These are phyloP conservation scores for Xiphophorus maculatus DNA, from an alignment of 2,113 vertebrate species.

Conservation along the genomic window DNA sequence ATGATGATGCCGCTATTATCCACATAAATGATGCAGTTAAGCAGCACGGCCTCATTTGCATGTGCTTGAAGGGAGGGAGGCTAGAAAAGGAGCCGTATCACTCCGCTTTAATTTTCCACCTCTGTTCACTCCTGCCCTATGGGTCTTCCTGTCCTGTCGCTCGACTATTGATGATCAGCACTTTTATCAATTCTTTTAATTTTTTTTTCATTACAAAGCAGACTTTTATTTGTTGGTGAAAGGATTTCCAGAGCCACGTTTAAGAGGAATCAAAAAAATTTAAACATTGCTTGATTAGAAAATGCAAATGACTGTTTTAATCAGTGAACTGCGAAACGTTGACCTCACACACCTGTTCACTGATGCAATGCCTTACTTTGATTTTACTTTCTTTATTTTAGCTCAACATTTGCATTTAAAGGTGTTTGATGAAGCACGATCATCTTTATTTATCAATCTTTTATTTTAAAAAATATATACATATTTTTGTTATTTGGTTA, in stretches of 20 bases:
- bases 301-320: conserved; percentile 65
- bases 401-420: conserved; percentile 66
- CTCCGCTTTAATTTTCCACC: conserved; percentile 98
- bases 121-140: conserved; percentile 96
- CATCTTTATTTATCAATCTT: conserved; percentile 69
- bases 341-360: conserved; percentile 36
- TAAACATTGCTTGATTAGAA: conserved; percentile 70
- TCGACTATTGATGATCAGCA: conserved; percentile 94
- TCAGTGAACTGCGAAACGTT: conserved; percentile 54
- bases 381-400: conserved; percentile 35
- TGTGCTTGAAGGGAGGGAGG: conserved; percentile 95
- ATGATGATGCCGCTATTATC: conserved; percentile 99
- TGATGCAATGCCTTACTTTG: conserved; percentile 17
- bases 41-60: conserved; percentile 99
- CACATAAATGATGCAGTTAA: conserved; percentile 99
- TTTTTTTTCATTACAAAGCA: conserved; percentile 69
- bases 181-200: conserved; percentile 90
- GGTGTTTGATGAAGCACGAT: conserved; percentile 46
- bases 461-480: conserved; percentile 6
- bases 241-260: conserved; percentile 86
- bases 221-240: conserved; percentile 73
- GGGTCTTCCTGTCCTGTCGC: conserved; percentile 91
- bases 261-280: conserved; percentile 86
- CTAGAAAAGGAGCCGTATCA: conserved; percentile 92
- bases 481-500: conserved; percentile 58